Evolutionary conservation across 2,797 vertebrate genomes (phyloP).

Genomic region (Cryptoprocta ferox): DNA sequence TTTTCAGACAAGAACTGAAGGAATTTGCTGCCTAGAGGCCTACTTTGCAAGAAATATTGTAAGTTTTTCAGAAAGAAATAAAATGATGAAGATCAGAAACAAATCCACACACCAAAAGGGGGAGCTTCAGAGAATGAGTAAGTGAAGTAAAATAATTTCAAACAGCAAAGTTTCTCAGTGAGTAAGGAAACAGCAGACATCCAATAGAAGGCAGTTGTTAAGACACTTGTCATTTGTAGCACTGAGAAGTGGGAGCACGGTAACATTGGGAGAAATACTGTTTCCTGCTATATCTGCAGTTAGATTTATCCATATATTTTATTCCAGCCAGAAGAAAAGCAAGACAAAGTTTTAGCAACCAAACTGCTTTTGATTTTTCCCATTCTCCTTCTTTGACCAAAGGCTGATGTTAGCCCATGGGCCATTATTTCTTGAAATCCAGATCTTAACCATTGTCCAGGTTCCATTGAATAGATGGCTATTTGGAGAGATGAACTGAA

Average conservation of each 20-base stretch:
- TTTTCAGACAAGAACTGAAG: neutral
- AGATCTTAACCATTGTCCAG: neutral
- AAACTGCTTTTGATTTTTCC: neutral
- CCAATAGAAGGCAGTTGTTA: neutral
- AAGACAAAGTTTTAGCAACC: neutral
- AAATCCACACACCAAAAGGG: neutral
- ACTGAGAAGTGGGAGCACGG: too few species aligned
- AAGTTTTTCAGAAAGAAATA: neutral
- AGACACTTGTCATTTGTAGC: neutral
- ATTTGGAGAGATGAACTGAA: too few species aligned
- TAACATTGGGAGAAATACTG: neutral
- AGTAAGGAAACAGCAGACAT: neutral
- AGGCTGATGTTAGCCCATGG: neutral
- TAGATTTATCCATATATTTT: neutral
- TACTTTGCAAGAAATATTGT: neutral
- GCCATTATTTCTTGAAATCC: neutral
- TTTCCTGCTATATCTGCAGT: neutral
- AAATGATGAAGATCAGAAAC: neutral
- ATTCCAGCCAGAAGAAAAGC: neutral
- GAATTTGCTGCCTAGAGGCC: neutral
- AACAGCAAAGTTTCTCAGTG: neutral
- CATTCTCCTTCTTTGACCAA: neutral
- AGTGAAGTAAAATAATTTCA: neutral
- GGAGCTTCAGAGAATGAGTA: neutral
- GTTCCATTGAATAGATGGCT: neutral